These are phyloP conservation scores for Limanda limanda DNA, from an alignment of 2,113 vertebrate genomes.

Conservation along the genomic window DNA sequence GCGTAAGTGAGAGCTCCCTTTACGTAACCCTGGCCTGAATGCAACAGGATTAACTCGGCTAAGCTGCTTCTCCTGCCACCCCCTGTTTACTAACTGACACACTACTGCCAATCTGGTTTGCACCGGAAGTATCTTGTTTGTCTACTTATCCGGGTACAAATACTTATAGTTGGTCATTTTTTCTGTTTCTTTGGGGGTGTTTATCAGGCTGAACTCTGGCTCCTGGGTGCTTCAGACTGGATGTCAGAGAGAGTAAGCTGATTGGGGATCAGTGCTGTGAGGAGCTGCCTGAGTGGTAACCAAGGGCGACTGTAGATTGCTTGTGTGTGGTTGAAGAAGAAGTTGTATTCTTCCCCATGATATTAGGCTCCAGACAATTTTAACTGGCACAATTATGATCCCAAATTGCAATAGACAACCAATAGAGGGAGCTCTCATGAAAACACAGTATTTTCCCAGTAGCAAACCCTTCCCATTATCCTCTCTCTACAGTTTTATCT, in stretches of 20 bases:
- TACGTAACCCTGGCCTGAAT: conserved; percentile 52
- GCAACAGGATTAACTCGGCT: conserved; percentile 64
- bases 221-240: background rate
- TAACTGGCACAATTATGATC: background rate
- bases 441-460: no score
- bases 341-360: background rate
- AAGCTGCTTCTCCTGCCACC: conserved; percentile 64
- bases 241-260: background rate
- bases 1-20: conserved; percentile 8
- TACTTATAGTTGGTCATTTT: background rate
- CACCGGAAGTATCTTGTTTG: background rate
- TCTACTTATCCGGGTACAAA: background rate
- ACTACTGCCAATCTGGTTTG: background rate
- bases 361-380: background rate
- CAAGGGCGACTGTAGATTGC: background rate
- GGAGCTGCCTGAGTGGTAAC: no score
- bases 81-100: conserved; percentile 43
- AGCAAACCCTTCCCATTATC: background rate
- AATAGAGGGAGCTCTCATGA: conserved; percentile 17
- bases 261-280: background rate
- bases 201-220: background rate
- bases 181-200: background rate
- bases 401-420: background rate
- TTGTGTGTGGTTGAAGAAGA: background rate
- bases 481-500: conserved; percentile 11